phyloP scores from a whole-genome alignment of 2,888 invertebrate species.

The Rapana venosa region DNA sequence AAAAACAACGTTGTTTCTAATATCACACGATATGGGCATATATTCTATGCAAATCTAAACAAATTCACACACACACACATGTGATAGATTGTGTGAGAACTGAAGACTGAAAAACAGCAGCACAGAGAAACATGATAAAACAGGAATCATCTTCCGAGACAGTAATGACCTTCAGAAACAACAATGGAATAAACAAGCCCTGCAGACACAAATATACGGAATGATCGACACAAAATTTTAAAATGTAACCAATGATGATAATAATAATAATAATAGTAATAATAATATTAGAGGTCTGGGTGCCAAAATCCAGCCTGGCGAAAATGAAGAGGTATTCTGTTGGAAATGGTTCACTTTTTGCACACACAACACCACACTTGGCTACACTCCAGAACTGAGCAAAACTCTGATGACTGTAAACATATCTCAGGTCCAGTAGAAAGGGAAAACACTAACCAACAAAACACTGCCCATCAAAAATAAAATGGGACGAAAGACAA shows the following conservation, averaged over 20 bases:
- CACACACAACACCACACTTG: slow-evolving; percentile 3
- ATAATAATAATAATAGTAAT: no score
- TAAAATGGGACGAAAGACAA: neutral
- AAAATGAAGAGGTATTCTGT: slow-evolving; percentile 25
- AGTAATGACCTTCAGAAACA: neutral
- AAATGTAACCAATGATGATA: no score
- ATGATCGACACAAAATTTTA: neutral
- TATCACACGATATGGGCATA: no score
- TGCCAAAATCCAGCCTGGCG: neutral
- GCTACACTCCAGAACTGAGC: neutral
- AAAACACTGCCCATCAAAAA: neutral
- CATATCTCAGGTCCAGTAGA: neutral
- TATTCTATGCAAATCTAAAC: no score
- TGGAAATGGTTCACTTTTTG: neutral
- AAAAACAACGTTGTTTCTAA: no score
- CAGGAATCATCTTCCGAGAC: neutral
- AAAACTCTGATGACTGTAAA: neutral
- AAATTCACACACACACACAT: neutral
- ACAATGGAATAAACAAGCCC: slow-evolving; percentile 22
- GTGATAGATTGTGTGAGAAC: neutral
- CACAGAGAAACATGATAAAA: neutral
- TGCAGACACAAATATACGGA: neutral
- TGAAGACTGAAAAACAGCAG: neutral
- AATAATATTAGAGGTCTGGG: neutral
- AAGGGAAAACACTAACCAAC: neutral